Conservation (phyloP, 2,113 vertebrate species). For the Scophthalmus maximus region DNA sequence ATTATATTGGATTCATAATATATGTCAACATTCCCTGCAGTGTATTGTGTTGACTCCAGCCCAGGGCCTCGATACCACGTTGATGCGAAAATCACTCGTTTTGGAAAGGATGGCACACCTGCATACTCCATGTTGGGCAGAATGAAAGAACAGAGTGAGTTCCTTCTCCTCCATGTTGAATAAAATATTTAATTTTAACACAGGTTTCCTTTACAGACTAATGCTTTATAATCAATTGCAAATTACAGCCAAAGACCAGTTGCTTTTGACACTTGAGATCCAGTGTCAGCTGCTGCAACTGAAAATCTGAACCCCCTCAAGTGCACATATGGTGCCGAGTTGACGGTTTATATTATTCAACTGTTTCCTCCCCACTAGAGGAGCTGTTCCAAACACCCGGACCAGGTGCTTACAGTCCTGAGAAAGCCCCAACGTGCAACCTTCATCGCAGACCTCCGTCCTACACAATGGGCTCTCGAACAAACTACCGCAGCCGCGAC, state of each 20-base stretch:
- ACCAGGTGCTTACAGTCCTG: constrained; percentile 87
- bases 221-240: too few relatives aligned
- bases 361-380: constrained; percentile 55
- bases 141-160: constrained; percentile 80
- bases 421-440: constrained; percentile 77
- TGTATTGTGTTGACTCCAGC: constrained; percentile 81
- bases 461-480: constrained; percentile 86
- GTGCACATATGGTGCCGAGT: constrained; percentile 17
- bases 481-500: constrained; percentile 75
- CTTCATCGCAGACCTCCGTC: constrained; percentile 81
- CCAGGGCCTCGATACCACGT: constrained; percentile 88
- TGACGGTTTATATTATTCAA: constrained; percentile 1
- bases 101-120: constrained; percentile 84
- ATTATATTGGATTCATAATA: neutral
- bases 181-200: neutral
- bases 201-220: neutral
- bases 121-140: constrained; percentile 87
- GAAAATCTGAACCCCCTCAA: neutral
- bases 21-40: constrained; percentile 64
- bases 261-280: constrained; percentile 22
- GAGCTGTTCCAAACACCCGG: constrained; percentile 82
- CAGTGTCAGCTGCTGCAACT: constrained; percentile 45
- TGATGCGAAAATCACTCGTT: constrained; percentile 87
- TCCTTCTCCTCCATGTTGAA: neutral
- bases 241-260: neutral